Conservation (phyloP, 2,113 vertebrate species). For the Semicossyphus pulcher region DNA sequence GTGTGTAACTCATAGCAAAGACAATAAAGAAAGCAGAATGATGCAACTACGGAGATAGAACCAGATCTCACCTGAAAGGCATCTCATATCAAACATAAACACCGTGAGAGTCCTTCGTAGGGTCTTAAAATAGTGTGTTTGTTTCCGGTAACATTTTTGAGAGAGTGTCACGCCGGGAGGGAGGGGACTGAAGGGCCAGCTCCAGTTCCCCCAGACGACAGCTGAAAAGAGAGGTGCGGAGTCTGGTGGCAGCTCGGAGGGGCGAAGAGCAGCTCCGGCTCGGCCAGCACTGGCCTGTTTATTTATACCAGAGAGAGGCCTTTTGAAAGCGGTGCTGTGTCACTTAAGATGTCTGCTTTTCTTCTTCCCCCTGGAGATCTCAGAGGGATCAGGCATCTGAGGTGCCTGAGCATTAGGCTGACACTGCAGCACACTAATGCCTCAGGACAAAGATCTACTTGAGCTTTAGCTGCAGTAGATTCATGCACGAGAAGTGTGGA, state of each 20-base stretch:
- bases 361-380: constrained; percentile 26
- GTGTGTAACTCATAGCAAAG: too few relatives aligned
- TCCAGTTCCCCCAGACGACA: constrained; percentile 82
- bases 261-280: constrained; percentile 50
- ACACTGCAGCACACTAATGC: constrained; percentile 11
- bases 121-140: constrained; percentile 72
- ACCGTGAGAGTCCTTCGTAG: constrained; percentile 34
- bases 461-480: not conserved
- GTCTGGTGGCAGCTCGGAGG: constrained; percentile 51
- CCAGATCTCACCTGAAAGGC: constrained; percentile 1
- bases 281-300: constrained; percentile 54
- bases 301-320: constrained; percentile 79
- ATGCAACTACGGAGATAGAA: not conserved
- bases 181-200: constrained; percentile 45
- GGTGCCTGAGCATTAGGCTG: constrained; percentile 29
- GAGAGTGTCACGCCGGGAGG: constrained; percentile 53
- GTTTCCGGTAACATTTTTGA: constrained; percentile 79
- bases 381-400: constrained; percentile 31
- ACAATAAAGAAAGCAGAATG: too few relatives aligned
- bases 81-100: constrained; percentile 68
- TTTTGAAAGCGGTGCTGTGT: constrained; percentile 57
- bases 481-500: not conserved
- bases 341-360: constrained; percentile 68
- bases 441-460: constrained; percentile 1
- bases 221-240: constrained; percentile 76